phyloP scores from a whole-genome alignment of 2,113 vertebrate species.

The Notothenia rossii region DNA sequence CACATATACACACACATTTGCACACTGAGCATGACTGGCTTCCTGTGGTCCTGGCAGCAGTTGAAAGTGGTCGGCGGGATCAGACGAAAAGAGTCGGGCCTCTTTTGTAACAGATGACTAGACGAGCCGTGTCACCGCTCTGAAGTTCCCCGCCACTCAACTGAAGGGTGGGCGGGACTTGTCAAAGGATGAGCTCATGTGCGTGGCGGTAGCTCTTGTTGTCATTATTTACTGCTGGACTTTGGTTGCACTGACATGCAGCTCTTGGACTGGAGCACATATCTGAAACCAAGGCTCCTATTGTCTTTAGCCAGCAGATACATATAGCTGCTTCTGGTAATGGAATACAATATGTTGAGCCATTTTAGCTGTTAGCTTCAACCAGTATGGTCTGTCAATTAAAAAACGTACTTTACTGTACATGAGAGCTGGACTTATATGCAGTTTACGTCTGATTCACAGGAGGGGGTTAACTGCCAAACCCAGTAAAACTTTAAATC shows the following conservation, averaged over 20 bases:
- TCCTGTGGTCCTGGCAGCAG: conserved; percentile 69
- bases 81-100: conserved; percentile 62
- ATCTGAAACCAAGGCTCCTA: conserved; percentile 27
- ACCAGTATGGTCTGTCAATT: neutral
- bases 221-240: conserved; percentile 54
- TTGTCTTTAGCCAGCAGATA: neutral
- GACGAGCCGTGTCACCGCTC: conserved; percentile 63
- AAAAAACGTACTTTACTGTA: neutral
- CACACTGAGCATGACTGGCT: conserved; percentile 54
- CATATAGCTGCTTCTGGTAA: conserved; percentile 4
- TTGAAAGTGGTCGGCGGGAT: conserved; percentile 73
- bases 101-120: conserved; percentile 75
- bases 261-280: conserved; percentile 26
- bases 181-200: conserved; percentile 70
- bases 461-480: neutral
- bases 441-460: neutral
- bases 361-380: neutral
- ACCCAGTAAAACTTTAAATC: neutral
- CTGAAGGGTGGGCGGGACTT: conserved; percentile 27
- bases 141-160: conserved; percentile 47
- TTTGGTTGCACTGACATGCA: conserved; percentile 33
- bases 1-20: conserved; percentile 14
- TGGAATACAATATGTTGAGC: neutral
- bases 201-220: conserved; percentile 39
- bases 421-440: neutral